Conservation (phyloP, 2,888 invertebrate species). For the Asteroscopus sphinx region DNA sequence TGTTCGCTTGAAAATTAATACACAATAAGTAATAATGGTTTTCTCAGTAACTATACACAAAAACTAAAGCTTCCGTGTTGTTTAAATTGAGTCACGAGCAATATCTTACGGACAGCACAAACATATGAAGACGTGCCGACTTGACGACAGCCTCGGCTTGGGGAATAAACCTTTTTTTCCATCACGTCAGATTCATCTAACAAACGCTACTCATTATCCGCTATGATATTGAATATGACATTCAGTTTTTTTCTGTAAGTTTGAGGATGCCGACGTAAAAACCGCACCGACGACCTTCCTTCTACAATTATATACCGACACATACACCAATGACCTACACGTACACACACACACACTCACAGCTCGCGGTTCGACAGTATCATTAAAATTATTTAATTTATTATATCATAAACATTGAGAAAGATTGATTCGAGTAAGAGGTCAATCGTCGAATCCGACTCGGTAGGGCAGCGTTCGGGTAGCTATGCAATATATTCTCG, state of each 20-base stretch:
- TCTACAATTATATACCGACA: background rate
- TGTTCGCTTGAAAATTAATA: background rate
- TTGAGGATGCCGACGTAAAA: constrained; percentile 18
- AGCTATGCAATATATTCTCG: too few relatives aligned
- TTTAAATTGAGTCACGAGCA: background rate
- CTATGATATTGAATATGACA: constrained; percentile 22
- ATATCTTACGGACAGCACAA: constrained; percentile 1
- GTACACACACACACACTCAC: constrained; percentile 11
- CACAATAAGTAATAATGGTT: background rate
- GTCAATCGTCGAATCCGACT: too few relatives aligned
- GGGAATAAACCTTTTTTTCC: background rate
- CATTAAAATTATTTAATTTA: constrained; percentile 7
- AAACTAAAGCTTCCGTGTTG: background rate
- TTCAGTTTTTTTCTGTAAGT: constrained; percentile 20
- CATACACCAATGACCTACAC: constrained; percentile 6
- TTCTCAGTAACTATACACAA: background rate
- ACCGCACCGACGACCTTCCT: constrained; percentile 36
- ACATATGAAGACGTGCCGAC: constrained; percentile 2
- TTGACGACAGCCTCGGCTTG: constrained; percentile 1
- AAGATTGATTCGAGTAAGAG: too few relatives aligned
- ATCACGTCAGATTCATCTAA: background rate
- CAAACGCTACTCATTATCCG: background rate
- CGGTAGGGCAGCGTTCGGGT: too few relatives aligned
- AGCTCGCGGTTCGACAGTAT: constrained; percentile 1
- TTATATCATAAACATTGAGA: constrained; percentile 21